Conservation (phyloP, 2,797 vertebrate genomes). For the Cyprinella venusta region DNA sequence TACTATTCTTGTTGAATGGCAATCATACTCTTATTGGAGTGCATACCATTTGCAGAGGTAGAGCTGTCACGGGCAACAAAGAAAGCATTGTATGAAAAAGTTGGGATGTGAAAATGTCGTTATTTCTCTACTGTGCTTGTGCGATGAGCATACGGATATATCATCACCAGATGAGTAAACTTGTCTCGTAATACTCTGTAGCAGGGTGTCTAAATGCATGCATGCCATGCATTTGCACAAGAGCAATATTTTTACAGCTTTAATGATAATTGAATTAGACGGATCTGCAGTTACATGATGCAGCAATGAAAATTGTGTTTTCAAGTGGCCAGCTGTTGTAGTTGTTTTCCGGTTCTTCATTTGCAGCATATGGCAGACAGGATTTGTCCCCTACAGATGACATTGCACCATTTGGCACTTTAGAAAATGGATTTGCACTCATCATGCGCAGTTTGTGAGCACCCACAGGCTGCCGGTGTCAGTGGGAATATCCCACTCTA, state of each 20-base stretch:
- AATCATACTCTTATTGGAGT: constrained; percentile 66
- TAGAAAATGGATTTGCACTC: constrained; percentile 53
- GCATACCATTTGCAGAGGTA: constrained; percentile 58
- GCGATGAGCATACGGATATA: not conserved
- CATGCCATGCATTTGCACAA: not conserved
- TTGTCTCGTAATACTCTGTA: not conserved
- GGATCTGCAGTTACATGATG: constrained; percentile 46
- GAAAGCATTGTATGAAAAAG: constrained; percentile 54
- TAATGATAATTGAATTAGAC: constrained; percentile 58
- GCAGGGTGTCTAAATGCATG: not conserved
- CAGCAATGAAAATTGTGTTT: constrained; percentile 56
- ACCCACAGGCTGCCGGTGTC: constrained; percentile 48
- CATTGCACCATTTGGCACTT: constrained; percentile 64
- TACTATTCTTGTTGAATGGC: constrained; percentile 67
- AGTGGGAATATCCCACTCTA: constrained; percentile 46
- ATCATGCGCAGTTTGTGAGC: constrained; percentile 44
- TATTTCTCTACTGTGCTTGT: not conserved
- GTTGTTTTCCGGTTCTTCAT: constrained; percentile 56
- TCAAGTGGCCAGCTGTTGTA: constrained; percentile 64
- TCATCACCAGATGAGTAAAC: not conserved
- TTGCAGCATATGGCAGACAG: constrained; percentile 59
- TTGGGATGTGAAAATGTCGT: not conserved
- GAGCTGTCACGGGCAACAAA: constrained; percentile 64
- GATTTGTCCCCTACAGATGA: constrained; percentile 62
- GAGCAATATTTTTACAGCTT: constrained; percentile 24